Conservation (phyloP, 2,888 invertebrate species). For the Steinernema carpocapsae region DNA sequence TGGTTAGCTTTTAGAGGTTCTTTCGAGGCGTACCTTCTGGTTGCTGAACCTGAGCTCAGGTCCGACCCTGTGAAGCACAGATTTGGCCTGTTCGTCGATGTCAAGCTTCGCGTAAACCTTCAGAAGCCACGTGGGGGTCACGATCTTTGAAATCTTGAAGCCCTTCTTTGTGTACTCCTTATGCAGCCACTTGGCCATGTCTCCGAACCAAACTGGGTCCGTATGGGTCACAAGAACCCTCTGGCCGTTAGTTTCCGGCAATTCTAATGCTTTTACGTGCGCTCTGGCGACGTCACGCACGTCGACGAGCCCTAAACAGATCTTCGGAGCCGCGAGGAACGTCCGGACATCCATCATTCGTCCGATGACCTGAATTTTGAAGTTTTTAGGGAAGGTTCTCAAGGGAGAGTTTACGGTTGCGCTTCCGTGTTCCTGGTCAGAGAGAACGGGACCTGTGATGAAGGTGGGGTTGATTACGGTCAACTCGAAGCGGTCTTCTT, state of each 20-base stretch:
- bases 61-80: conserved; percentile 57
- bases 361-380: conserved; percentile 43
- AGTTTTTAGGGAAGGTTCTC: background rate
- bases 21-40: conserved; percentile 57
- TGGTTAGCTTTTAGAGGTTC: background rate
- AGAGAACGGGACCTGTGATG: conserved; percentile 53
- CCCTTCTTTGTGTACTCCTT: conserved; percentile 70
- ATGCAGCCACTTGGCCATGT: conserved; percentile 70
- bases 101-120: conserved; percentile 70
- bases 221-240: conserved; percentile 70
- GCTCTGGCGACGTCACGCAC: conserved; percentile 73
- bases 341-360: conserved; percentile 54
- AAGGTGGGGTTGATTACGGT: conserved; percentile 55
- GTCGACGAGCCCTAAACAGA: conserved; percentile 71
- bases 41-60: conserved; percentile 66
- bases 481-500: conserved; percentile 44
- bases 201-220: conserved; percentile 71
- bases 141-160: conserved; percentile 70
- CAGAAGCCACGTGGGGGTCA: conserved; percentile 69
- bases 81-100: conserved; percentile 69
- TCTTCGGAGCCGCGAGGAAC: conserved; percentile 53
- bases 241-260: conserved; percentile 70
- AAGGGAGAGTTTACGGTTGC: conserved; percentile 41
- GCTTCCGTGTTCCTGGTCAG: conserved; percentile 51
- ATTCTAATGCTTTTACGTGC: conserved; percentile 71